A percentile compares a stretch with the other conserved stretches of the same genome.
These are phyloP conservation scores for Heliconius melpomene DNA, from an alignment of 1,140 invertebrate species.

Conservation along the genomic window DNA sequence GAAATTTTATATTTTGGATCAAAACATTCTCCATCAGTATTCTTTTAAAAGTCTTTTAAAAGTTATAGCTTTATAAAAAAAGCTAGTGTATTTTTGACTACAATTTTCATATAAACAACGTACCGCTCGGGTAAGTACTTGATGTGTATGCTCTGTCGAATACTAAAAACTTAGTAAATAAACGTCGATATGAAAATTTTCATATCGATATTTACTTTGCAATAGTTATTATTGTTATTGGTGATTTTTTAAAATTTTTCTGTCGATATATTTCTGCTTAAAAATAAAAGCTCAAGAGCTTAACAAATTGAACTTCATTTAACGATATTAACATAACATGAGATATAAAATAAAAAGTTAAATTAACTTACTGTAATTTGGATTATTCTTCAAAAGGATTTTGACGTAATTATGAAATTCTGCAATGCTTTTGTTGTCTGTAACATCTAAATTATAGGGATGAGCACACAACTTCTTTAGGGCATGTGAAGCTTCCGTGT, in stretches of 20 bases:
- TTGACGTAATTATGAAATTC: slow-evolving; percentile 73
- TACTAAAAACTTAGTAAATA: slow-evolving; percentile 17
- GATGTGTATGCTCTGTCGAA: slow-evolving; percentile 9
- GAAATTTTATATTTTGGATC: background rate
- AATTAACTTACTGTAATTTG: slow-evolving; percentile 79
- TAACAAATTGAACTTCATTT: background rate
- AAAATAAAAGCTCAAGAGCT: background rate
- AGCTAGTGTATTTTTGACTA: background rate
- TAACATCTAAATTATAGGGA: slow-evolving; percentile 85
- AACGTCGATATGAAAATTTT: slow-evolving; percentile 22
- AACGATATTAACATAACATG: background rate
- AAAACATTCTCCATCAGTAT: background rate
- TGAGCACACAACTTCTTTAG: slow-evolving; percentile 56
- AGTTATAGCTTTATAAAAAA: background rate
- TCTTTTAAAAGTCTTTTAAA: background rate
- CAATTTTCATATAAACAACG: slow-evolving; percentile 18
- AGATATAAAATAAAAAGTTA: background rate
- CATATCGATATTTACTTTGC: slow-evolving; percentile 25
- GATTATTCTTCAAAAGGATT: slow-evolving; percentile 66
- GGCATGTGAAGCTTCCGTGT: slow-evolving; percentile 67
- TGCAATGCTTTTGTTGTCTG: slow-evolving; percentile 82
- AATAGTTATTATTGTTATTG: slow-evolving; percentile 11
- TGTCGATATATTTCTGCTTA: background rate
- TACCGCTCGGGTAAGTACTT: background rate
- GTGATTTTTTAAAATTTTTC: background rate